Evolutionary conservation across 2,797 vertebrate species (phyloP), one percentile per base, ranked within the genome.

Genomic region (Tamandua tetradactyla): DNA sequence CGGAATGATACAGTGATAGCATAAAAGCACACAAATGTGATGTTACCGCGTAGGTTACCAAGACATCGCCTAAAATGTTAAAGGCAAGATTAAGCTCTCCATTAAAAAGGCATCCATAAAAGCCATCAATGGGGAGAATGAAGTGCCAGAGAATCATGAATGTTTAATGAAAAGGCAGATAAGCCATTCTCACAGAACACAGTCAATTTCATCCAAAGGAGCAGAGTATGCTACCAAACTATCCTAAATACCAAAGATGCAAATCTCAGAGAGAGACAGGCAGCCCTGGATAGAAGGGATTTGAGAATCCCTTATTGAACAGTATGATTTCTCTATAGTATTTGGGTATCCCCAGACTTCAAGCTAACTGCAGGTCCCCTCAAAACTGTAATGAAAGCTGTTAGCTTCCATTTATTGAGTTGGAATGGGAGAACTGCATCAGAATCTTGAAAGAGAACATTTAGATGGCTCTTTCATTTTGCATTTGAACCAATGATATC

Each of bases 111-210:
- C 47, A 88, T 59, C 44, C 78, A 61, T 52, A 68, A 86, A 78
- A 79, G 52, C 37, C 40, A 81, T 87, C 62, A 42, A 6, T n/a
- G 23, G 14, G 75, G 86, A 88, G 20, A 92, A 82, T 40, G 42
- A 96, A 15, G 44, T 83, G 44, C 83, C 69, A 40, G 17, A 64
- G 75, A 89, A 92, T 74, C 79, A 47, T 40, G 40, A 91, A 91
- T 61, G 17, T 59, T 83, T 92, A 79, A 72, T 55, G 44, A 85
- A 59, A 69, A 92, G 83, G 86, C 71, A 94, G 72, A 90, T 27
- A 66, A 40, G 42, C 49, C 30, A 23, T 49, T 88, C 37, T 75
- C 74, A 72, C 4, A 91, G 37, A 79, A 78, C 10, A 8, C 18
- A 64, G 27, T 52, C 40, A 66, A 81, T 76, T 84, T 42, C 81